Percentiles rank a stretch among this genome's conserved stretches.
Evolutionary conservation across 2,888 invertebrate species (phyloP).

Genomic region (Saturnia japonica): DNA sequence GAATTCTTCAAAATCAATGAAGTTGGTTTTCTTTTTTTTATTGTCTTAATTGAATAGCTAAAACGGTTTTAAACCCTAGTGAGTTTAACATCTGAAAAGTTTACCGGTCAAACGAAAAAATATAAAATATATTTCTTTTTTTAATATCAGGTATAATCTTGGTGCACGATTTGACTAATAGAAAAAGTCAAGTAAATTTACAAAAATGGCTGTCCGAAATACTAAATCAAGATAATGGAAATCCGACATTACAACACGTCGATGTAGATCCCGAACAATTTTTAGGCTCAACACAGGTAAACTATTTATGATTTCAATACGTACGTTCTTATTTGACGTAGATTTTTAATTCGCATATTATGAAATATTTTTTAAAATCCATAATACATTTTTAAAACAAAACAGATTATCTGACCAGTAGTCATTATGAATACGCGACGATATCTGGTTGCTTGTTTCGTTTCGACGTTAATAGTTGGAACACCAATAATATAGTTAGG

Average conservation of each 20-base stretch:
- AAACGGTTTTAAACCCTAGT: too few species aligned
- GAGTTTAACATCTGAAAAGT: too few species aligned
- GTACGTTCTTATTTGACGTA: neutral
- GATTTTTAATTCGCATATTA: neutral
- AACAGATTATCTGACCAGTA: neutral
- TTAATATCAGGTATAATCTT: constrained; percentile 89
- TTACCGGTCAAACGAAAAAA: too few species aligned
- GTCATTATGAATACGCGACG: neutral
- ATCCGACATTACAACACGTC: constrained; percentile 76
- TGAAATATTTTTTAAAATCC: neutral
- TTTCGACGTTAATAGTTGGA: too few species aligned
- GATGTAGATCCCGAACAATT: constrained; percentile 94
- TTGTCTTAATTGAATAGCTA: too few species aligned
- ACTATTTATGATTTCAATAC: neutral
- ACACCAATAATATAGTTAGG: too few species aligned
- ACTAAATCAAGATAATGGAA: constrained; percentile 85
- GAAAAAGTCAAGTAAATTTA: constrained; percentile 96
- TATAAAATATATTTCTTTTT: neutral
- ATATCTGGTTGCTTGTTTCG: neutral
- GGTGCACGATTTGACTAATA: constrained; percentile 97
- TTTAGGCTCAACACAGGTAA: constrained; percentile 88
- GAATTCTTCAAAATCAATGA: too few species aligned
- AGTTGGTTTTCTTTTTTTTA: too few species aligned
- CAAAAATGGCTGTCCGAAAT: constrained; percentile 97
- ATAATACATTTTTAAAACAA: neutral